Conservation (phyloP, 2,113 vertebrate genomes). For the Silurus glanis region DNA sequence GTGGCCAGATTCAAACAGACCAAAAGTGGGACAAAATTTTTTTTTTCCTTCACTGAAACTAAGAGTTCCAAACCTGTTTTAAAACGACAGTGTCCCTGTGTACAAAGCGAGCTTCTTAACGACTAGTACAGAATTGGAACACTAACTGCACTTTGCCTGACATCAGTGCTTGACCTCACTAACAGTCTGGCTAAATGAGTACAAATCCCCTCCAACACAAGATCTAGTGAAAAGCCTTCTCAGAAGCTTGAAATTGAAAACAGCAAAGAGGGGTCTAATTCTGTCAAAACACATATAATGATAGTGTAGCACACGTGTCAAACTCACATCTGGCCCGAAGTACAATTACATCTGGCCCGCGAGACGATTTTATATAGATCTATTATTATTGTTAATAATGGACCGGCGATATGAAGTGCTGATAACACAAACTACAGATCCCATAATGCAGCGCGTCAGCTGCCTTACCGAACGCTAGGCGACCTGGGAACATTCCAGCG, state of each 20-base stretch:
- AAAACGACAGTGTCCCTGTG: not conserved
- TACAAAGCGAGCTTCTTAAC: not conserved
- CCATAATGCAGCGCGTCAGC: too few species aligned
- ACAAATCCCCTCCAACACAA: not conserved
- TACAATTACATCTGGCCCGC: too few species aligned
- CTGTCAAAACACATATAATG: not conserved
- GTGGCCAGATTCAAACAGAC: too few species aligned
- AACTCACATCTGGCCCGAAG: too few species aligned
- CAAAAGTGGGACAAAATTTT: too few species aligned
- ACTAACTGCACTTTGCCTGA: not conserved
- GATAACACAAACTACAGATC: too few species aligned
- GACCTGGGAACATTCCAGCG: too few species aligned
- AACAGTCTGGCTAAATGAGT: not conserved
- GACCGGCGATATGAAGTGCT: too few species aligned
- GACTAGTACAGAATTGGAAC: not conserved
- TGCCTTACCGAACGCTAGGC: too few species aligned
- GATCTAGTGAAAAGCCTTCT: not conserved
- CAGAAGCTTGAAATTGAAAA: not conserved
- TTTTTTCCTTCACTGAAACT: not conserved
- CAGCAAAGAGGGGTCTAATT: not conserved
- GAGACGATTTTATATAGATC: too few species aligned
- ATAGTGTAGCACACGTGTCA: too few species aligned
- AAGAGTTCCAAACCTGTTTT: not conserved
- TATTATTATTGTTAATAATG: too few species aligned
- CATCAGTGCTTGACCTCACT: not conserved